A percentile compares a stretch with the other conserved stretches of the same genome.
Evolutionary conservation across 2,888 invertebrate genomes (phyloP).

Genomic region (Hemithea aestivaria): DNA sequence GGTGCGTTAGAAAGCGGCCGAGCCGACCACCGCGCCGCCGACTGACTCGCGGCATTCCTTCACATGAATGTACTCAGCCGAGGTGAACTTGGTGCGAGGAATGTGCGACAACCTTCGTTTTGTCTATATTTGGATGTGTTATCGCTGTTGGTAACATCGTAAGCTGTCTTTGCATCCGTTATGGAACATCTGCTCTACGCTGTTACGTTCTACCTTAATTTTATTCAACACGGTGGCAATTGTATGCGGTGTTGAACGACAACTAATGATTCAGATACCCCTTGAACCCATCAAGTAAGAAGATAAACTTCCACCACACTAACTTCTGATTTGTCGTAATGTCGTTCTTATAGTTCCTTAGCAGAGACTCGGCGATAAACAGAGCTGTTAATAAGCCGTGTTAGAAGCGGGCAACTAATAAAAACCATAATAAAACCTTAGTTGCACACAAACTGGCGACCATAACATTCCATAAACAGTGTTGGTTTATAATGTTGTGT

Average conservation of each 20-base stretch:
- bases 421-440: constrained; percentile 35
- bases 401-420: constrained; percentile 29
- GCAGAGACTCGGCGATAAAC: constrained; percentile 17
- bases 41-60: constrained; percentile 62
- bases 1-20: constrained; percentile 70
- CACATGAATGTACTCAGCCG: constrained; percentile 35
- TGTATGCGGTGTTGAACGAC: neutral
- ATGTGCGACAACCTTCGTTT: constrained; percentile 19
- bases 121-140: constrained; percentile 3
- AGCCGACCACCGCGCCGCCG: constrained; percentile 43
- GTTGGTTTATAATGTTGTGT: constrained; percentile 37
- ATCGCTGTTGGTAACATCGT: neutral
- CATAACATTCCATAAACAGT: constrained; percentile 32
- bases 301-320: neutral
- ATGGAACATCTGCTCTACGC: too few species aligned
- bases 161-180: neutral
- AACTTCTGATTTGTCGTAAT: neutral
- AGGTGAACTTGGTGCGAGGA: constrained; percentile 25
- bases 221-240: too few species aligned
- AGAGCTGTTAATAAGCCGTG: constrained; percentile 15
- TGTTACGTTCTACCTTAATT: too few species aligned
- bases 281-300: neutral
- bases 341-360: constrained; percentile 1
- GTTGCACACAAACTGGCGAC: constrained; percentile 20
- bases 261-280: neutral